Evolutionary conservation across 2,113 vertebrate genomes (phyloP), one percentile per base, ranked within the genome.

Genomic region (Onychostoma macrolepis): DNA sequence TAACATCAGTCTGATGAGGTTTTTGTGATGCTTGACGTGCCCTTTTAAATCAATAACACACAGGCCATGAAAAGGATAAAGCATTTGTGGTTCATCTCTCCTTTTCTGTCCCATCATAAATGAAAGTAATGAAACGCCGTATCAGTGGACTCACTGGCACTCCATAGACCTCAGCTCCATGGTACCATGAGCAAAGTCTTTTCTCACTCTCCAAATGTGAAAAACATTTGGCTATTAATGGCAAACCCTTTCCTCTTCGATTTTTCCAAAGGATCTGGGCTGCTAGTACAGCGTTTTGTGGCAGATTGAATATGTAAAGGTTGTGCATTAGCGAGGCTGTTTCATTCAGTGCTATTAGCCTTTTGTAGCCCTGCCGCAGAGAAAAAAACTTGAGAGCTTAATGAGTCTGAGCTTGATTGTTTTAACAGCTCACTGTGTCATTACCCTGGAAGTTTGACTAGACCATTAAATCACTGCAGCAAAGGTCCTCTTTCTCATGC

Each of bases 211-310:
- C 87, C 90, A 92, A 92, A 93, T 91, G 89, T 90, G 88, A 93
- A 92, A 90, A 92, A 93, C 90, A 92, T 90, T 87, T 90, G 91
- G 89, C 80, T 91, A 89, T 92, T 92, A 92, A 93, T 93, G 91
- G 90, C 83, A 89, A 91, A 77, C 80, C 71, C 76, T 91, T 74
- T 83, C 26, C 30, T 41, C 28, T 67, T 48, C 43, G 72, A 87
- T 87, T 90, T 91, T 88, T 90, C 92, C 90, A 93, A 92, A 87
- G 41, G 82, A 15, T 24, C 6, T 91, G 88, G 86, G 58, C 80
- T 92, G 88, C 38, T 90, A 56, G 88, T 87, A 83, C 56, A 30
- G 36, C 33, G 88, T 92, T 80, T 91, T 89, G 88, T 86, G 90
- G 85, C 78, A 92, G 80, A 53, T 72, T 53, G 33, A 90, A 90